Base-by-base conservation (phyloP, 2,113 vertebrate genomes). In the Coturnix japonica region DNA sequence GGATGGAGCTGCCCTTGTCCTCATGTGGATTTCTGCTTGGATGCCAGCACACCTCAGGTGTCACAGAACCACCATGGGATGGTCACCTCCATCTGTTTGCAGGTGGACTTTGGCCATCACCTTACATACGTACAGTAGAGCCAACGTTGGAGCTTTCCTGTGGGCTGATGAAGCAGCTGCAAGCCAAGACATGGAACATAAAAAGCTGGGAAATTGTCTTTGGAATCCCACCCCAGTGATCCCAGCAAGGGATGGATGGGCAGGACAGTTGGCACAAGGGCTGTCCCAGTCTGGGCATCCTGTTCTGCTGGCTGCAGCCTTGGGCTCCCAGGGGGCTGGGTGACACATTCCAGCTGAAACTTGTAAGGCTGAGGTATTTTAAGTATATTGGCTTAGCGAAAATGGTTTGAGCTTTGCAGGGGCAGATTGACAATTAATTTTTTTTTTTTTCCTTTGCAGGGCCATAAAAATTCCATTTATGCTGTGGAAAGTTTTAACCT, bases 401-500 rank as follows among this genome's bases (percentile, higher is more conserved):
- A 94, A 83, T 13, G 71, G 79, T 89, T 83, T 35, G 89, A 93
- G 94, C 66, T 91, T 88, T 90, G 85, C 92, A 91, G 87, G 85
- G 92, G 72, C 78, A 85, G 85, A 91, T 59, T 90, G 89, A 91
- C 76, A 91, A 89, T 94, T 91, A 70, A 70, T 90, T 82, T 64
- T 4, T 73, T 49, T 54, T 39, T 11, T 53, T 23, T 74, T 67
- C 4, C 47, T 49, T 60, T 65, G 1, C 6, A 5, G 4, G 76
- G 81, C 78, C 53, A 75, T 95, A 96, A 95, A 93, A 92, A 96
- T 91, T 94, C 95, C 86, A 76, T 94, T 96, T 96, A 91, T 95
- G 79, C 90, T 59, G 44, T 63, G 82, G 73, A 65, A 86, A 75
- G 82, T 71, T 90, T 97, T 96, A 94, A 96, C 93, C 74, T 89